Evolutionary conservation across 2,888 invertebrate species (phyloP).

Genomic region (Empis livida): DNA sequence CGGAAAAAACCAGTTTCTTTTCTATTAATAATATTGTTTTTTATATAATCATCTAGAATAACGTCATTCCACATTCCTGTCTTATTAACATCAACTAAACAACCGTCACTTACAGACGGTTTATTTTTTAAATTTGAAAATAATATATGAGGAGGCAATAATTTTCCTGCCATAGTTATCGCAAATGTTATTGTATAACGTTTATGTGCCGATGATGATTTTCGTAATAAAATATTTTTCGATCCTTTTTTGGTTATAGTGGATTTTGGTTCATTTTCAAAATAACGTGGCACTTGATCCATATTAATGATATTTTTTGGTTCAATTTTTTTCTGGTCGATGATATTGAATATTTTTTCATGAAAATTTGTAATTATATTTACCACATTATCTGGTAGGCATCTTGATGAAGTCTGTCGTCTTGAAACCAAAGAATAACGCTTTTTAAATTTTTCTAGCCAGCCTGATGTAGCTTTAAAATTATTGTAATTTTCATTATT

Average conservation of each 20-base stretch:
- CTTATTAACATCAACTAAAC: background rate
- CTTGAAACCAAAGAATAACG: background rate
- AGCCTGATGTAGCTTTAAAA: background rate
- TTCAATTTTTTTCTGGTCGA: background rate
- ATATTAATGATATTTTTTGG: background rate
- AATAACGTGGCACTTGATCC: background rate
- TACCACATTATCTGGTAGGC: background rate
- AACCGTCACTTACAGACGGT: background rate
- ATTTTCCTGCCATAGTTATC: background rate
- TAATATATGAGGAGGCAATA: background rate
- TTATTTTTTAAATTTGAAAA: constrained; percentile 1
- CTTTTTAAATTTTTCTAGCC: background rate
- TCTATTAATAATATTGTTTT: too few relatives aligned
- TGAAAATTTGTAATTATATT: constrained; percentile 1
- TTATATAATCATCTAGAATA: background rate
- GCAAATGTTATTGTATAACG: constrained; percentile 1
- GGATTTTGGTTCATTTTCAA: constrained; percentile 1
- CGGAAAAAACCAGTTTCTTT: too few relatives aligned
- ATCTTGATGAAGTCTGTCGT: background rate
- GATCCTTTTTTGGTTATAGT: background rate
- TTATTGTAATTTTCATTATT: background rate
- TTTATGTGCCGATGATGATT: constrained; percentile 1
- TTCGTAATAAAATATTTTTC: background rate
- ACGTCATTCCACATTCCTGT: background rate
- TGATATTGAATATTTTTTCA: background rate